Conservation (phyloP, 2,888 invertebrate genomes). For the Ectobius pallidus region DNA sequence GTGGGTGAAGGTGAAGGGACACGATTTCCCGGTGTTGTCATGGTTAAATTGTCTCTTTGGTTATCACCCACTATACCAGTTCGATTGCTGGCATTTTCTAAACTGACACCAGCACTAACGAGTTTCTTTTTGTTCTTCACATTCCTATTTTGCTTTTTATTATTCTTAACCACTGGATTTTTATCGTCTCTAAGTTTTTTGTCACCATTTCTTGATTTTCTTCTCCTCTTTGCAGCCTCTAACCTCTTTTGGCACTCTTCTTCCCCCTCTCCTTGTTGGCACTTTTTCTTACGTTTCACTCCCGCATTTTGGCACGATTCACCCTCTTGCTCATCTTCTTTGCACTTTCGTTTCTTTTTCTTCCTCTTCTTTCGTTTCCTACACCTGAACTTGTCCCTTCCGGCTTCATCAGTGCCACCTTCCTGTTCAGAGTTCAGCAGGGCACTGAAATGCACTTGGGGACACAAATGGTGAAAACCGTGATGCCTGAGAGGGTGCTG, state of each 20-base stretch:
- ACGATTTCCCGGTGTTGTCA: not conserved
- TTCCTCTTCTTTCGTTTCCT: constrained; percentile 59
- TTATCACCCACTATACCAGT: too few species aligned
- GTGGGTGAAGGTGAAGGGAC: not conserved
- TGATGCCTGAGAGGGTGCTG: constrained; percentile 42
- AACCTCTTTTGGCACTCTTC: constrained; percentile 39
- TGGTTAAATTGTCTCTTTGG: constrained; percentile 23
- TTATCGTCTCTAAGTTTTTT: constrained; percentile 9
- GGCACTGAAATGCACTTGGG: constrained; percentile 33
- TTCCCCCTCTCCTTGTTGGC: constrained; percentile 54
- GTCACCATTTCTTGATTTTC: constrained; percentile 8
- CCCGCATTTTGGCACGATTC: constrained; percentile 56
- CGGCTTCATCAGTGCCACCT: constrained; percentile 47
- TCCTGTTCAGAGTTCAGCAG: not conserved
- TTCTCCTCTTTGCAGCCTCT: constrained; percentile 36
- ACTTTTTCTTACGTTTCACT: constrained; percentile 51
- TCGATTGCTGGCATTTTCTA: not conserved
- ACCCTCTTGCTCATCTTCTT: constrained; percentile 53
- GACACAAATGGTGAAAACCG: constrained; percentile 42
- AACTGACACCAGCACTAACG: not conserved
- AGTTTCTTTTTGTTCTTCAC: constrained; percentile 13
- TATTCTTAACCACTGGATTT: too few species aligned
- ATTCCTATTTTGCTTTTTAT: constrained; percentile 8
- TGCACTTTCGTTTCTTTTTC: constrained; percentile 50
- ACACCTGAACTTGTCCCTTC: constrained; percentile 56